Percentiles rank a stretch among this genome's conserved stretches.
Evolutionary conservation across 2,888 invertebrate species (phyloP).

Genomic region (Anagyrus pseudococci): DNA sequence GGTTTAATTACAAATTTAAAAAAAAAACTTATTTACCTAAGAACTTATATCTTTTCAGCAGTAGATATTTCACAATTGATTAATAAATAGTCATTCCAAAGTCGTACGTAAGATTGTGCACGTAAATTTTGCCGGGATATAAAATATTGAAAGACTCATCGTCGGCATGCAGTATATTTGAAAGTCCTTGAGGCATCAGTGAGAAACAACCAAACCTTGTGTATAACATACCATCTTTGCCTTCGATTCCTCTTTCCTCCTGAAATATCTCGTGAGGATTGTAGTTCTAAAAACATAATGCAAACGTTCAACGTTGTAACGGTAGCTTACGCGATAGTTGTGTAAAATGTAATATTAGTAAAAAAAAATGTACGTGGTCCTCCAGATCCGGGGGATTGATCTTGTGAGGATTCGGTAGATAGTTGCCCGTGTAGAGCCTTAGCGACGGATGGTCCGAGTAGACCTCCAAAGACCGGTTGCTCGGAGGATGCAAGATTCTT

Average conservation of each 20-base stretch:
- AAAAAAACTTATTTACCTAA: too few relatives aligned
- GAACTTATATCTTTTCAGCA: too few relatives aligned
- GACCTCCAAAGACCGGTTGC: constrained; percentile 65
- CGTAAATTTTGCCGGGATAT: constrained; percentile 60
- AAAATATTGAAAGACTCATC: constrained; percentile 58
- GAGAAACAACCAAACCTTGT: constrained; percentile 65
- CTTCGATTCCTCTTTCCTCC: constrained; percentile 36
- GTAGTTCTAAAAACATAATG: background rate
- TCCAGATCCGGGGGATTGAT: constrained; percentile 39
- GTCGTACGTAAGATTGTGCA: constrained; percentile 61
- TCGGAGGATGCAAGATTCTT: constrained; percentile 58
- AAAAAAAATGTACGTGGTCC: constrained; percentile 26
- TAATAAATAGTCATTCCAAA: constrained; percentile 49
- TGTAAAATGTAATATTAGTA: background rate
- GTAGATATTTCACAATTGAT: too few relatives aligned
- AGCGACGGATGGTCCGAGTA: constrained; percentile 67
- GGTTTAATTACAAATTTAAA: background rate
- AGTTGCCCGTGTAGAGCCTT: constrained; percentile 67
- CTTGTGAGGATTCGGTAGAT: constrained; percentile 53
- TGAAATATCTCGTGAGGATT: background rate
- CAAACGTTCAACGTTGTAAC: too few relatives aligned
- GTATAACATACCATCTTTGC: constrained; percentile 64
- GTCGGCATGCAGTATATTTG: constrained; percentile 63
- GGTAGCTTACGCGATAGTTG: too few relatives aligned
- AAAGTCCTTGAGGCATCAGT: constrained; percentile 68